phyloP scores from a whole-genome alignment of 2,888 invertebrate genomes.

The Thereva unica region DNA sequence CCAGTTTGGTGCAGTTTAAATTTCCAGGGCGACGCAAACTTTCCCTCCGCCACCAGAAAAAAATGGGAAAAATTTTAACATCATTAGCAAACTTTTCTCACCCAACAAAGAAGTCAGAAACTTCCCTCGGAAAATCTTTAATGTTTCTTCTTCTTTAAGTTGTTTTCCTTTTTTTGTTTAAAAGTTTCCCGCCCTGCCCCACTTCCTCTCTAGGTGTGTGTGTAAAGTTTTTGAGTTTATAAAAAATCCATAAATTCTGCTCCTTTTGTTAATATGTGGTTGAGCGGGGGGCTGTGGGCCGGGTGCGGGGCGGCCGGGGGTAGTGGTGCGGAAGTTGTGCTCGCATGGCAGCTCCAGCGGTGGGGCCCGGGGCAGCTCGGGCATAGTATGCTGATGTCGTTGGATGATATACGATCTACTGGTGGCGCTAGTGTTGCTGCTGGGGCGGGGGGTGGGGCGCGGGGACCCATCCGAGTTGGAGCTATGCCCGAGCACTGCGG shows the following conservation, averaged over 20 bases:
- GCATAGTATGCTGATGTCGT: slow-evolving; percentile 29
- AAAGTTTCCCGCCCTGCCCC: slow-evolving; percentile 25
- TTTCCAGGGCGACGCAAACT: background rate
- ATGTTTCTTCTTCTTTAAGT: slow-evolving; percentile 33
- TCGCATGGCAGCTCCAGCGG: slow-evolving; percentile 5
- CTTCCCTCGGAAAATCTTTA: slow-evolving; percentile 34
- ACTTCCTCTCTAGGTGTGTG: slow-evolving; percentile 9
- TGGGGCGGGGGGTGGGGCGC: background rate
- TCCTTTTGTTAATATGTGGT: slow-evolving; percentile 35
- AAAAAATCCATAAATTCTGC: slow-evolving; percentile 36
- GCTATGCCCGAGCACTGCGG: slow-evolving; percentile 32
- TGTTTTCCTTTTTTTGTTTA: slow-evolving; percentile 28
- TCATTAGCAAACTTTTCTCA: slow-evolving; percentile 40
- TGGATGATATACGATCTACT: slow-evolving; percentile 31
- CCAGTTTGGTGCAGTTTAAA: slow-evolving; percentile 11
- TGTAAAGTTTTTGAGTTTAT: slow-evolving; percentile 29
- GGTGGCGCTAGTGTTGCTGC: slow-evolving; percentile 22
- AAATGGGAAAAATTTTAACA: slow-evolving; percentile 32
- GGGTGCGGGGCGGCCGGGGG: background rate
- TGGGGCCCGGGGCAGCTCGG: slow-evolving; percentile 4
- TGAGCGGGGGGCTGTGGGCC: background rate
- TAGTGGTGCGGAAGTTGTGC: slow-evolving; percentile 24
- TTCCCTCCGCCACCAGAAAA: background rate
- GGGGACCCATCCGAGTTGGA: slow-evolving; percentile 20
- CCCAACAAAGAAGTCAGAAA: slow-evolving; percentile 38